A percentile compares a stretch with the other conserved stretches of the same genome.
Evolutionary conservation across 2,113 vertebrate species (phyloP).

Genomic region (Phodopus roborovskii): DNA sequence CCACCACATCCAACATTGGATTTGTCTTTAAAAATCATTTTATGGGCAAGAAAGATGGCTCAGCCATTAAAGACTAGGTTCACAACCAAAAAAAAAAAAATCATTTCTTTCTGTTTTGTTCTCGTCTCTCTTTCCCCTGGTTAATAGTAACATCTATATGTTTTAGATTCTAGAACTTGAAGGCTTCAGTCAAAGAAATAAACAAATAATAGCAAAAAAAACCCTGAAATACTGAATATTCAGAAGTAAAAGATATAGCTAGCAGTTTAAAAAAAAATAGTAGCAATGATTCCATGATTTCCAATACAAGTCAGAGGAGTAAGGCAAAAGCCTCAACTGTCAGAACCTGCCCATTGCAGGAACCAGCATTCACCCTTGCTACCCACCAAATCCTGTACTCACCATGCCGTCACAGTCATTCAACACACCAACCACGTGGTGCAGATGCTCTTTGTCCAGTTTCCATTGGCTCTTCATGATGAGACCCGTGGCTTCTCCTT

Average conservation of each 20-base stretch:
- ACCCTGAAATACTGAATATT: neutral
- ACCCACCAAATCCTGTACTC: neutral
- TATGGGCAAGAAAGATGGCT: neutral
- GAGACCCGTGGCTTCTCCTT: neutral
- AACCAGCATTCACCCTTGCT: too few species aligned
- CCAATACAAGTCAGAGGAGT: neutral
- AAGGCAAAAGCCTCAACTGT: neutral
- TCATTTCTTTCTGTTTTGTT: neutral
- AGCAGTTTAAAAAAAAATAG: neutral
- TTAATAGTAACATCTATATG: slow-evolving; percentile 56
- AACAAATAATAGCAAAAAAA: neutral
- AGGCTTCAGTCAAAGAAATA: neutral
- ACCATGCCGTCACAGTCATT: neutral
- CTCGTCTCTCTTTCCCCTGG: neutral
- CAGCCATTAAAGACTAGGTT: neutral
- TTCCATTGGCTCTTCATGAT: neutral
- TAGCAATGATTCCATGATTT: neutral
- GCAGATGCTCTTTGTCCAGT: neutral
- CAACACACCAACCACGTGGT: neutral
- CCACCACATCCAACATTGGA: neutral
- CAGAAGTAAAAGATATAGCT: neutral
- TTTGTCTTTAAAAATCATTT: neutral
- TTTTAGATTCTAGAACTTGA: slow-evolving; percentile 44
- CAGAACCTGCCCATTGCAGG: too few species aligned
- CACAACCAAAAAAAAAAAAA: too few species aligned